A percentile compares a stretch with the other conserved stretches of the same genome.
phyloP scores from a whole-genome alignment of 2,113 vertebrate species.

The Platycercus adscitus region DNA sequence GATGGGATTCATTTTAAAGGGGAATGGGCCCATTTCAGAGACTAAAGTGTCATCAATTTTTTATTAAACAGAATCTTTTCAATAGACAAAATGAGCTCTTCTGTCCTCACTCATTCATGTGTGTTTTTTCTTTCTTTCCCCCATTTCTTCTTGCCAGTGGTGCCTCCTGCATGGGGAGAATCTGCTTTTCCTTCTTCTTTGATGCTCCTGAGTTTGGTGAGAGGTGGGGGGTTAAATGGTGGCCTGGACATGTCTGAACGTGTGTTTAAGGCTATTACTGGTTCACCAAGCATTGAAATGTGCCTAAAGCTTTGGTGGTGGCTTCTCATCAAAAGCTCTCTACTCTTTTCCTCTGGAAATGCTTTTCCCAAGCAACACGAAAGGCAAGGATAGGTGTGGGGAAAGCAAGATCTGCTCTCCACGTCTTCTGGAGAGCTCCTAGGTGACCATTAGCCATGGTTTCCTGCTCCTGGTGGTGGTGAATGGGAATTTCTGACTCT shows the following conservation, averaged over 20 bases:
- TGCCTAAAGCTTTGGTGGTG: not conserved
- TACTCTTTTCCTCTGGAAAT: not conserved
- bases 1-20: constrained; percentile 24
- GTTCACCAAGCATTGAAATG: not conserved
- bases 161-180: not conserved
- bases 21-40: not conserved
- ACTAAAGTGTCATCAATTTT: constrained; percentile 65
- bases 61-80: constrained; percentile 73
- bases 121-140: not conserved
- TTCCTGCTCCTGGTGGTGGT: not conserved
- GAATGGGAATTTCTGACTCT: not conserved
- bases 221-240: not conserved
- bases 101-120: not conserved
- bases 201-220: not conserved
- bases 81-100: constrained; percentile 27
- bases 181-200: not conserved
- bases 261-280: not conserved
- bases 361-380: not conserved
- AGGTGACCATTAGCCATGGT: not conserved
- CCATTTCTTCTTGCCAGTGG: not conserved
- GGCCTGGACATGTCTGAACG: not conserved
- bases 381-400: not conserved
- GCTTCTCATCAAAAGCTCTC: not conserved
- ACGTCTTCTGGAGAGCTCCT: not conserved
- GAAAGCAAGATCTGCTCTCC: not conserved